These are phyloP conservation scores for Willowsia nigromaculata DNA, from an alignment of 2,888 invertebrate genomes.

Conservation along the genomic window DNA sequence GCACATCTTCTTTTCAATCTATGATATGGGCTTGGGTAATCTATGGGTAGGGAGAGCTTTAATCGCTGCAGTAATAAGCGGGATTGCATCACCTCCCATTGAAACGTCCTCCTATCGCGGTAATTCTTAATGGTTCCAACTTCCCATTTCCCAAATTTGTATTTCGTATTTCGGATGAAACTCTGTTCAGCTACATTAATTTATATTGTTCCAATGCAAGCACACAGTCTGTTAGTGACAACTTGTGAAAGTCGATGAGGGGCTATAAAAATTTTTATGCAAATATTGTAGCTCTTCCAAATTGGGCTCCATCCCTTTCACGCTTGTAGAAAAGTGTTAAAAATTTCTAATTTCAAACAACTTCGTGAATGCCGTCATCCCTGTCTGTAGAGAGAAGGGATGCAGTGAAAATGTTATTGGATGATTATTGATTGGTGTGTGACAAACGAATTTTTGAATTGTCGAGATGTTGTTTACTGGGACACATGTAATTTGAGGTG, in stretches of 20 bases:
- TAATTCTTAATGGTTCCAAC: conserved; percentile 50
- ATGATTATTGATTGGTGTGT: conserved; percentile 35
- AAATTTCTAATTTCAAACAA: conserved; percentile 38
- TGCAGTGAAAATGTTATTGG: conserved; percentile 37
- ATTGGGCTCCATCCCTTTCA: neutral
- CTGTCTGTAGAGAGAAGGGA: neutral
- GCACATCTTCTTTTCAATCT: conserved; percentile 29
- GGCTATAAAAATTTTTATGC: conserved; percentile 27
- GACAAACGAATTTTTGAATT: neutral
- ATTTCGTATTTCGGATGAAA: conserved; percentile 19
- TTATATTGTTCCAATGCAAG: conserved; percentile 55
- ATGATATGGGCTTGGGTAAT: conserved; percentile 36
- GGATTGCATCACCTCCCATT: neutral
- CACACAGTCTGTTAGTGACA: conserved; percentile 48
- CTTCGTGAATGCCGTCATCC: conserved; percentile 5
- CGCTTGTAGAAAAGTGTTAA: conserved; percentile 19
- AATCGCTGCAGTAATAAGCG: conserved; percentile 11
- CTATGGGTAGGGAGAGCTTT: conserved; percentile 40
- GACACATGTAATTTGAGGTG: conserved; percentile 28
- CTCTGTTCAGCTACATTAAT: conserved; percentile 39
- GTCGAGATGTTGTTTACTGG: conserved; percentile 23
- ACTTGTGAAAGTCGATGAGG: conserved; percentile 46
- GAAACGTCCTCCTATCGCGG: conserved; percentile 12
- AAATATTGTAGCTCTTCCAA: conserved; percentile 39
- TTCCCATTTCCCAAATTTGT: too few relatives aligned